These are phyloP conservation scores for Uloborus plumipes DNA, from an alignment of 2,888 invertebrate genomes.

Conservation along the genomic window DNA sequence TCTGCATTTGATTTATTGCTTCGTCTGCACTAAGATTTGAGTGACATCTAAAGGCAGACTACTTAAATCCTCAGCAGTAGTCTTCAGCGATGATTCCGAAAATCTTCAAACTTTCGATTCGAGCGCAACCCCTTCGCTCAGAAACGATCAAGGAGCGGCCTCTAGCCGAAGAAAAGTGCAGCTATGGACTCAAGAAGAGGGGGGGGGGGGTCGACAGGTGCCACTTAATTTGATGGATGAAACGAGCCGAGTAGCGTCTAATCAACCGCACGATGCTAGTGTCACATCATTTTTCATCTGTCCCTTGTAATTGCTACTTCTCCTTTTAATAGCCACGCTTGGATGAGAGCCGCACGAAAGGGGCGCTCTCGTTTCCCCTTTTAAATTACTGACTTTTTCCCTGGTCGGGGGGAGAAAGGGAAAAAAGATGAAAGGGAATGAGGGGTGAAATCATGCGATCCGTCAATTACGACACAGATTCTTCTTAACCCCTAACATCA, in stretches of 20 bases:
- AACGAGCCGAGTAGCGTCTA: conserved; percentile 42
- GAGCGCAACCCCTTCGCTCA: too few relatives aligned
- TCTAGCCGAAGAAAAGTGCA: too few relatives aligned
- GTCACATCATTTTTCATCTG: conserved; percentile 62
- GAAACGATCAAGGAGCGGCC: too few relatives aligned
- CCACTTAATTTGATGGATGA: conserved; percentile 57
- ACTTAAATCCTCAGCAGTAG: too few relatives aligned
- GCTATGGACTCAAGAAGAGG: too few relatives aligned
- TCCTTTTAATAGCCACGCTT: conserved; percentile 45
- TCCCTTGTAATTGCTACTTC: conserved; percentile 58
- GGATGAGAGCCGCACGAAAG: conserved; percentile 2
- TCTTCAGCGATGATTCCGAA: too few relatives aligned
- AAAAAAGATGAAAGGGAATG: conserved; percentile 23
- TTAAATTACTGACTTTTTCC: conserved; percentile 22
- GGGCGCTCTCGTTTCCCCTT: neutral
- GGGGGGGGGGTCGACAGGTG: conserved; percentile 34
- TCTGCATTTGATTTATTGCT: too few relatives aligned
- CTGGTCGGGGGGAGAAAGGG: neutral
- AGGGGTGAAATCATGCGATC: conserved; percentile 30
- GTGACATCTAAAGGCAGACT: too few relatives aligned
- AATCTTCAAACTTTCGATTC: too few relatives aligned
- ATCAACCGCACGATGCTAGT: conserved; percentile 52
- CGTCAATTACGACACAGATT: conserved; percentile 18
- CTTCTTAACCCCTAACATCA: too few relatives aligned
- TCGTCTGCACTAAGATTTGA: too few relatives aligned